phyloP scores from a whole-genome alignment of 1,140 invertebrate genomes.

The Ostrea denselamellosa region DNA sequence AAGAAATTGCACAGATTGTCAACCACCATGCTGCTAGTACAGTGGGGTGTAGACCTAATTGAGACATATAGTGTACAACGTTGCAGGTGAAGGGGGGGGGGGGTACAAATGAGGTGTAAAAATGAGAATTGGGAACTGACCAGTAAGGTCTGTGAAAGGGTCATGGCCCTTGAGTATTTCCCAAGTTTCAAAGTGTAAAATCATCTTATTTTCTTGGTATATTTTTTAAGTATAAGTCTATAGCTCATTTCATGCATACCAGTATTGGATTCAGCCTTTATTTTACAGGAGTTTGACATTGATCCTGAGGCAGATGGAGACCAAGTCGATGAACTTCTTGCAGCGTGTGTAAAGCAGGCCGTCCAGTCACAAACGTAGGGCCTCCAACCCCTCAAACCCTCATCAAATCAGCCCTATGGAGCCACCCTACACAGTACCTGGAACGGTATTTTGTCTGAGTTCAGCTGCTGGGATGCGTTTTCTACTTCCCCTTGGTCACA shows the following conservation, averaged over 20 bases:
- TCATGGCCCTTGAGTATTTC: not conserved
- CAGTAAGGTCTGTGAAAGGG: not conserved
- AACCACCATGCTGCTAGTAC: not conserved
- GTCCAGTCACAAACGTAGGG: constrained; percentile 61
- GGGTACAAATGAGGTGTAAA: not conserved
- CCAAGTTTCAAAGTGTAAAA: not conserved
- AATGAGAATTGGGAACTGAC: too few species aligned
- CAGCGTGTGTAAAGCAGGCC: constrained; percentile 75
- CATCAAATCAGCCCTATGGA: not conserved
- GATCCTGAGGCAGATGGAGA: constrained; percentile 76
- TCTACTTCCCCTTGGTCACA: not conserved
- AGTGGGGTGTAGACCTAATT: not conserved
- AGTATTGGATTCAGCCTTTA: constrained; percentile 31
- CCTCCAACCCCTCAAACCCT: not conserved
- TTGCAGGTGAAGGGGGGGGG: not conserved
- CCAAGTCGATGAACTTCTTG: constrained; percentile 77
- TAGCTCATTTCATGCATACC: too few species aligned
- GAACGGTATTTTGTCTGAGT: not conserved
- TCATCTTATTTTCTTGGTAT: not conserved
- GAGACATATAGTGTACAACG: not conserved
- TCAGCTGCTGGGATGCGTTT: not conserved
- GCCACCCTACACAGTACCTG: not conserved
- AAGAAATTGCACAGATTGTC: not conserved
- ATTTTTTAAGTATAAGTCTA: too few species aligned
- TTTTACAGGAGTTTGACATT: constrained; percentile 77